Conservation (phyloP, 2,797 vertebrate genomes). For the Amazonetta brasiliensis region DNA sequence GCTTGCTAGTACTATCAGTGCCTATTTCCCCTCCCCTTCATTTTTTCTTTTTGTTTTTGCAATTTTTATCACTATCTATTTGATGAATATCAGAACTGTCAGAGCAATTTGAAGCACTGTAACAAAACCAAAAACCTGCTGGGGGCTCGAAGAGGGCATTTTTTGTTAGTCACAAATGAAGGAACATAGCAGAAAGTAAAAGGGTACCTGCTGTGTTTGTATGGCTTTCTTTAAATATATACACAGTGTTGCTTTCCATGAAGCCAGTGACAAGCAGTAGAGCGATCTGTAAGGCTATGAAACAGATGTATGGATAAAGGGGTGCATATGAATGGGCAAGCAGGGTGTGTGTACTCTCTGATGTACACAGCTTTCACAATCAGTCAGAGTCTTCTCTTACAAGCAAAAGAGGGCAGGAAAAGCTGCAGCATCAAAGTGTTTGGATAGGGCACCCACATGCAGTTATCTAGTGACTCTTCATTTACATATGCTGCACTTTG, state of each 20-base stretch:
- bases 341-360: background rate
- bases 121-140: background rate
- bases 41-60: background rate
- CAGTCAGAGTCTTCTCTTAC: background rate
- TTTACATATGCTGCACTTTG: background rate
- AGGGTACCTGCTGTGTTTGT: background rate
- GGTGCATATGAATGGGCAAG: background rate
- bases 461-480: background rate
- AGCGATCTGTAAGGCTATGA: background rate
- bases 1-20: background rate
- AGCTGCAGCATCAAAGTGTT: background rate
- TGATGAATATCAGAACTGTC: background rate
- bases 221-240: background rate
- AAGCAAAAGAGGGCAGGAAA: background rate
- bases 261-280: background rate
- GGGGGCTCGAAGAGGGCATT: background rate
- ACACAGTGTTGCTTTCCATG: background rate
- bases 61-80: background rate
- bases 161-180: background rate
- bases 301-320: no score
- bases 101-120: background rate
- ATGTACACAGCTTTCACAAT: background rate
- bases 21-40: background rate
- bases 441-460: no score
- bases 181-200: background rate